These are phyloP conservation scores for Vanessa cardui DNA, from an alignment of 2,888 invertebrate species.

Conservation along the genomic window DNA sequence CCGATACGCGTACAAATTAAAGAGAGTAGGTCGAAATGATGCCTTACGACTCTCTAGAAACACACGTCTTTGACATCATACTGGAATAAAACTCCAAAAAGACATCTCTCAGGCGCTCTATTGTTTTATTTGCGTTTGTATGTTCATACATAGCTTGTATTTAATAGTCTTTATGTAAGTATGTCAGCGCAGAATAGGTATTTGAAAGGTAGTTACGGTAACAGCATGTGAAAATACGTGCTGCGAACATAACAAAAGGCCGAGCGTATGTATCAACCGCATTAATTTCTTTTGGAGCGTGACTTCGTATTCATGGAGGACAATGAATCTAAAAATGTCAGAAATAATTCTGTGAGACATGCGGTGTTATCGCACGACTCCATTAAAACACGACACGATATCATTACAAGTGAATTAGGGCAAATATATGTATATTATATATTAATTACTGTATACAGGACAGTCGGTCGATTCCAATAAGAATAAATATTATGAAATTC, in stretches of 20 bases:
- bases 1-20: slow-evolving; percentile 28
- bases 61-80: slow-evolving; percentile 20
- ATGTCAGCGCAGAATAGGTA: slow-evolving; percentile 40
- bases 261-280: slow-evolving; percentile 57
- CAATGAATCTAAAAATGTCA: slow-evolving; percentile 80
- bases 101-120: slow-evolving; percentile 21
- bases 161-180: slow-evolving; percentile 37
- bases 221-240: slow-evolving; percentile 44
- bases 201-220: slow-evolving; percentile 42
- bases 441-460: neutral
- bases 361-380: slow-evolving; percentile 51
- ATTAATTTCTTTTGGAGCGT: slow-evolving; percentile 82
- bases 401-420: slow-evolving; percentile 31
- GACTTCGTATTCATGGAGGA: slow-evolving; percentile 73
- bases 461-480: slow-evolving; percentile 13
- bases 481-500: neutral
- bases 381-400: slow-evolving; percentile 51
- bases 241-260: slow-evolving; percentile 53
- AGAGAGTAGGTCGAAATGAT: slow-evolving; percentile 27
- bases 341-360: slow-evolving; percentile 81
- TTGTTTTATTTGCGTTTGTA: slow-evolving; percentile 22
- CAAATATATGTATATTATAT: neutral
- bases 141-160: slow-evolving; percentile 14
- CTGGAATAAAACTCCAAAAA: slow-evolving; percentile 23
- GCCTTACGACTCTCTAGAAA: slow-evolving; percentile 18